Percentiles rank a stretch among this genome's conserved stretches.
phyloP scores from a whole-genome alignment of 1,140 invertebrate genomes.

The Oscheius sp. region DNA sequence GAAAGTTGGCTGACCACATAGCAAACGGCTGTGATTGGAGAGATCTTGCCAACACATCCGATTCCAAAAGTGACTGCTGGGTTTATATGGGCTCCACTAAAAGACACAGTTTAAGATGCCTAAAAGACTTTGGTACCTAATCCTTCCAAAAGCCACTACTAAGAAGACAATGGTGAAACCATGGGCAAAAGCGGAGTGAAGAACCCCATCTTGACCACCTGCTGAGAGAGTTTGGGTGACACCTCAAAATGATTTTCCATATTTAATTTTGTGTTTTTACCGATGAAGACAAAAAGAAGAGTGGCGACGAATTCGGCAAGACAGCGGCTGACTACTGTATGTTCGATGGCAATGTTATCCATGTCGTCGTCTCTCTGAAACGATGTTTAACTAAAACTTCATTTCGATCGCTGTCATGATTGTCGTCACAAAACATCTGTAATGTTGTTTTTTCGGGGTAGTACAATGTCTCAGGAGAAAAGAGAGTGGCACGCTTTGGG shows the following conservation, averaged over 20 bases:
- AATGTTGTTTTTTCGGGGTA: not conserved
- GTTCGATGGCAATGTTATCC: not conserved
- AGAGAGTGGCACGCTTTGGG: too few relatives aligned
- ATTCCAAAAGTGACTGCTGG: slow-evolving; percentile 62
- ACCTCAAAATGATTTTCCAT: not conserved
- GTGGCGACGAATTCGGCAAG: slow-evolving; percentile 11
- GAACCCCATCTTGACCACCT: slow-evolving; percentile 14
- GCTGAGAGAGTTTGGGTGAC: not conserved
- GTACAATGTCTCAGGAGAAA: too few relatives aligned
- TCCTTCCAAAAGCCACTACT: slow-evolving; percentile 52
- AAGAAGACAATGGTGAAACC: slow-evolving; percentile 60
- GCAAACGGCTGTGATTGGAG: slow-evolving; percentile 39
- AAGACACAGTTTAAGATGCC: not conserved
- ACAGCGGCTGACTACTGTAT: not conserved
- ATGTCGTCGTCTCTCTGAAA: not conserved
- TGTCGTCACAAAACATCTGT: not conserved
- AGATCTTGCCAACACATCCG: slow-evolving; percentile 53
- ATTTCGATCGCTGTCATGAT: too few relatives aligned
- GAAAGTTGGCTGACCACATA: slow-evolving; percentile 60
- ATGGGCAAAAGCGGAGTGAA: slow-evolving; percentile 52
- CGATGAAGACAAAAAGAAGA: slow-evolving; percentile 11
- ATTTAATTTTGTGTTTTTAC: not conserved
- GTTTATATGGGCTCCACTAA: slow-evolving; percentile 63
- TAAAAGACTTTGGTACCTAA: slow-evolving; percentile 49
- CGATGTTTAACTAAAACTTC: too few relatives aligned